Conservation (phyloP, 2,888 invertebrate genomes). For the Myopa testacea region DNA sequence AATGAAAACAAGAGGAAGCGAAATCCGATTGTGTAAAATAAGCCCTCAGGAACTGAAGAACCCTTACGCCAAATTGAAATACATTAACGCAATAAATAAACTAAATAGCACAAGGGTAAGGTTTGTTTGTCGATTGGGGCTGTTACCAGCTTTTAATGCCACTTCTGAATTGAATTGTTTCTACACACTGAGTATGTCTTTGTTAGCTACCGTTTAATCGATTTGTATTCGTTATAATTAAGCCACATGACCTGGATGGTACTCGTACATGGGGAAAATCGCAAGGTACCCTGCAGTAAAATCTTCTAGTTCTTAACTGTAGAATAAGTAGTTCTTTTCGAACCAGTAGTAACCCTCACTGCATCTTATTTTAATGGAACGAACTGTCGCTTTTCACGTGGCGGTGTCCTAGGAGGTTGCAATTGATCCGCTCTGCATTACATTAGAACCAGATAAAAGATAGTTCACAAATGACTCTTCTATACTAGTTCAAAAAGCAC, state of each 20-base stretch:
- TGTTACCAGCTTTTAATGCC: not conserved
- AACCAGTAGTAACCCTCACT: too few species aligned
- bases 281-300: too few species aligned
- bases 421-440: too few species aligned
- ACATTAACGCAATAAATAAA: constrained; percentile 13
- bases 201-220: constrained; percentile 1
- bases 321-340: too few species aligned
- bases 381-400: too few species aligned
- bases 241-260: not conserved
- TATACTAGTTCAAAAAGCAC: too few species aligned
- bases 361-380: too few species aligned
- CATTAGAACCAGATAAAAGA: too few species aligned
- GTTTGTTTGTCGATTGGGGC: not conserved
- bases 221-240: constrained; percentile 1
- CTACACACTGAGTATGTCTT: not conserved
- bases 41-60: constrained; percentile 47
- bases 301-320: too few species aligned
- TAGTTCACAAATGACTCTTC: too few species aligned
- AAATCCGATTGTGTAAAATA: constrained; percentile 51
- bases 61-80: constrained; percentile 31
- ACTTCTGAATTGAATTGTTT: not conserved
- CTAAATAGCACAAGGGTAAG: not conserved
- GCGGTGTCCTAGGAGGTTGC: too few species aligned
- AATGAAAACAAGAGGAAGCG: constrained; percentile 38
- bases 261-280: not conserved